These are phyloP conservation scores for Athalia cordata DNA, from an alignment of 2,888 invertebrate species.

Conservation along the genomic window DNA sequence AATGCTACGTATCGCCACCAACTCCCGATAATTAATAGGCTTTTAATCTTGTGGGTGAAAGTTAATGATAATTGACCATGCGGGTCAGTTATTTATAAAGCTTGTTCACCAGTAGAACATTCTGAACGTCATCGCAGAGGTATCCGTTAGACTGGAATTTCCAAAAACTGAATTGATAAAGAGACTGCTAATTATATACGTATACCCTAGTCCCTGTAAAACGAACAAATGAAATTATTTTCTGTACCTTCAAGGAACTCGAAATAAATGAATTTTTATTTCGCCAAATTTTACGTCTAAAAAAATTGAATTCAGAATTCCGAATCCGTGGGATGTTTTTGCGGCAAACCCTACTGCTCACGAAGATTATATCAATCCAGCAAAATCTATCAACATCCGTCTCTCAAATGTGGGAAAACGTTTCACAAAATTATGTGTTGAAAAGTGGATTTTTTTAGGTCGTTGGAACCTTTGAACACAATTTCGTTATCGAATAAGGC, in stretches of 20 bases:
- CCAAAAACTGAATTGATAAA: neutral
- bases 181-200: neutral
- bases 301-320: neutral
- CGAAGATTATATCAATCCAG: neutral
- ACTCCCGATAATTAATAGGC: constrained; percentile 21
- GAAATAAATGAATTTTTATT: no score
- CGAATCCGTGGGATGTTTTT: neutral
- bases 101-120: neutral
- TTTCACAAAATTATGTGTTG: no score
- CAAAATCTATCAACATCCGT: neutral
- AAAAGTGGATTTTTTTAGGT: no score
- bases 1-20: constrained; percentile 56
- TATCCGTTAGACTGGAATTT: neutral
- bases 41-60: neutral
- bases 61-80: neutral
- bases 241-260: no score
- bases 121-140: no score
- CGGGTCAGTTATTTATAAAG: neutral
- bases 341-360: no score
- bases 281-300: neutral
- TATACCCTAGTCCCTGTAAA: neutral
- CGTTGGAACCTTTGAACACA: no score
- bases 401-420: neutral
- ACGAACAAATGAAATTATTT: neutral
- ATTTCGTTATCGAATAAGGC: no score